Conservation (phyloP, 1,140 invertebrate species). For the Adelges cooleyi region DNA sequence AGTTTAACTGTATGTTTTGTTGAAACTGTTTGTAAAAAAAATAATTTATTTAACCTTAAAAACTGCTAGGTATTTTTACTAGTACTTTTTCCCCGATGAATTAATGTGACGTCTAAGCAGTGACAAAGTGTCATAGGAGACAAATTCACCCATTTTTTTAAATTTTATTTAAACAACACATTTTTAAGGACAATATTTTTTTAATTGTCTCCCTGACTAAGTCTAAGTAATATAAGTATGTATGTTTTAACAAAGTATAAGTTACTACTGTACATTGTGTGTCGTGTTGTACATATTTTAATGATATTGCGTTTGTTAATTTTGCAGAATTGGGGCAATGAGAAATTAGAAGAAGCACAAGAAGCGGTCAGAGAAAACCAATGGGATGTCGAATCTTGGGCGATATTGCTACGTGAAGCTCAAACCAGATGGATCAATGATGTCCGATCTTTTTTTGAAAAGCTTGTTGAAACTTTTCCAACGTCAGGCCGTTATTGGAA, state of each 20-base stretch:
- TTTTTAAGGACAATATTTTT: too few species aligned
- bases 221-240: not conserved
- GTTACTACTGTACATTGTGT: not conserved
- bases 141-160: too few species aligned
- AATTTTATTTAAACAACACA: too few species aligned
- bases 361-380: constrained; percentile 69
- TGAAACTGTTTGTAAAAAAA: too few species aligned
- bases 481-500: constrained; percentile 97
- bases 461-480: constrained; percentile 83
- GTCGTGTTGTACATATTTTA: too few species aligned
- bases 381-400: constrained; percentile 95
- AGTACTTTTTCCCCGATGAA: too few species aligned
- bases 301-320: constrained; percentile 1
- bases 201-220: too few species aligned
- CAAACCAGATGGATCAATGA: constrained; percentile 82
- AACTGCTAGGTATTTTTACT: too few species aligned
- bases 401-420: constrained; percentile 81
- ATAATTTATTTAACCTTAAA: too few species aligned
- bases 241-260: not conserved
- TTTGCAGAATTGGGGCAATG: constrained; percentile 73
- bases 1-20: too few species aligned
- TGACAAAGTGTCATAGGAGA: too few species aligned
- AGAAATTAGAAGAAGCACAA: constrained; percentile 65
- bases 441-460: constrained; percentile 84
- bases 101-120: too few species aligned